These are phyloP conservation scores for Nasua narica DNA, from an alignment of 2,797 vertebrate species.

Conservation along the genomic window DNA sequence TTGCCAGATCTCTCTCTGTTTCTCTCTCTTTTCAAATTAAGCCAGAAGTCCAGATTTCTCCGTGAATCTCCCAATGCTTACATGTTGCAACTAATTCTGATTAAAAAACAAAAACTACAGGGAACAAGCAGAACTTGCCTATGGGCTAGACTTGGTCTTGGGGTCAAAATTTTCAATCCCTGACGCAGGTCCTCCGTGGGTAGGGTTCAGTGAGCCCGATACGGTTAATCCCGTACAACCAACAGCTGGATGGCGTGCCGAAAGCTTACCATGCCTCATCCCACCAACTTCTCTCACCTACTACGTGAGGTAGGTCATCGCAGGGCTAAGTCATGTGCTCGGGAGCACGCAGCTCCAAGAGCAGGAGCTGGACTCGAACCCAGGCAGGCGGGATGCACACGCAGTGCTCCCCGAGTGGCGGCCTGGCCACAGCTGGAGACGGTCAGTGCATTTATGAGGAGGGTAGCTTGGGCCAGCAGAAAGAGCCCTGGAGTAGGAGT, in stretches of 20 bases:
- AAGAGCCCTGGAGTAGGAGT: not conserved
- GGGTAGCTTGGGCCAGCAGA: not conserved
- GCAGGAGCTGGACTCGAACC: not conserved
- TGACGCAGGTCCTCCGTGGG: not conserved
- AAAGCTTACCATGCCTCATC: not conserved
- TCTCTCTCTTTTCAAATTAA: not conserved
- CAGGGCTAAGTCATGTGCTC: not conserved
- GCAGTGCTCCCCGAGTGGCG: accelerated
- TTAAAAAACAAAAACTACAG: not conserved
- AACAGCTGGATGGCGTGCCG: not conserved
- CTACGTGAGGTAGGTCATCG: not conserved
- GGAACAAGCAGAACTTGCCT: not conserved
- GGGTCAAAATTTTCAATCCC: not conserved
- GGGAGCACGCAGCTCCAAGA: not conserved
- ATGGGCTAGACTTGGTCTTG: not conserved
- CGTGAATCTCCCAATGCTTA: not conserved
- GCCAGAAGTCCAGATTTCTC: not conserved
- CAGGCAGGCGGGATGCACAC: not conserved
- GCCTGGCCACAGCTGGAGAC: not conserved
- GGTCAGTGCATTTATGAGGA: not conserved
- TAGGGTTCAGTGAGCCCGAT: not conserved
- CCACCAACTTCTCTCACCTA: not conserved
- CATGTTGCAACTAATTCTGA: not conserved
- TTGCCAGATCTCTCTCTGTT: not conserved
- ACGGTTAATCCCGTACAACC: not conserved